Base-by-base conservation (phyloP, 2,888 invertebrate genomes). In the Anoplius nigerrimus region DNA sequence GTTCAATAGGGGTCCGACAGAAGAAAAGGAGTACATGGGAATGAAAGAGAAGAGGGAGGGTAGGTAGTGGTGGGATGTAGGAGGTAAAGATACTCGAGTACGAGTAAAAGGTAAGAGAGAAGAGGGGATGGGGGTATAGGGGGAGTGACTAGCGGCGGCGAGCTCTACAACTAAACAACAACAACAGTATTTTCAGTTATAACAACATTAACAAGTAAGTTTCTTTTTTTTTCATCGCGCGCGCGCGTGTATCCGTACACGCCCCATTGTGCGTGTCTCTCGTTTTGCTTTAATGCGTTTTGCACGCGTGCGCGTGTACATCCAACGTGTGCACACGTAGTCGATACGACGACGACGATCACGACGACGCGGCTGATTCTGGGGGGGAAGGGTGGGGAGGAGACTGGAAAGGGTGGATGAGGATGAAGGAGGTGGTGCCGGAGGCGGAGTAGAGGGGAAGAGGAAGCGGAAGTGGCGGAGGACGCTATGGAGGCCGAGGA, bases 131-230 rank as follows among this genome's bases (percentile, higher is more conserved):
- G 53, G 62, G 64, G 64, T 52, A 66, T 45, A 70, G 72, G 74
- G 72, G 72, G 82, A 88, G 87, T 88, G 88, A 88, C 88, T 88
- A 88, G 88, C 87, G 88, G 88, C 87, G 88, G 88, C 88, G 88
- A 88, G 88, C 87, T 88, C 88, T 88, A 88, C 87, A 88, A 88
- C 88, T 88, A 88, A 88, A 88, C 88, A 88, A 88, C 88, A 88
- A 88, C 87, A 88, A 88, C 88, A 88, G 88, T 88, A 88, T 88
- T 88, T 87, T 88, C 87, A 88, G 88, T 85, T 87, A 88, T 88
- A 88, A 88, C 88, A 88, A 88, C 87, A 88, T 88, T 87, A 88
- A 88, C 88, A 88, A 88, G 88, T 88, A 88, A 87, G 87, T 87
- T 86, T 82, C 62, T 66, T 71, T 62, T n/a, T 75, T 70, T 21